Base-by-base conservation (phyloP, 1,140 invertebrate genomes). In the Choristoneura fumiferana region DNA sequence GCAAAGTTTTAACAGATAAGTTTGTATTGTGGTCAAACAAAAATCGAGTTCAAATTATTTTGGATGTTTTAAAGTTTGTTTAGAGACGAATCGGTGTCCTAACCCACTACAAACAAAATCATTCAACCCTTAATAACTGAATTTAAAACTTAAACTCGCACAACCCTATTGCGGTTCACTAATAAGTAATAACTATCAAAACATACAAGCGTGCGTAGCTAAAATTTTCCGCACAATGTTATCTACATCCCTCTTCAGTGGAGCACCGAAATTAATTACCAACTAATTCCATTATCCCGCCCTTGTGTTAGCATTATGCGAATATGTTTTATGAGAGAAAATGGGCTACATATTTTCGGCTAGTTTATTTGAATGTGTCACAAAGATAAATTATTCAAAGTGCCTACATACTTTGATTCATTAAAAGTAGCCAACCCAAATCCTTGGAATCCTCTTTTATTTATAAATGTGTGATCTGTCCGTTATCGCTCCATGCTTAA, bases 231-330 rank as follows among this genome's bases (percentile, higher is more conserved):
- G 22, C 43, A 49, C 43, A 49, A 49, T 33, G 43, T 49, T 49
- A 49, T 49, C 43, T 49, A 33, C 43, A 29, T 49, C 43, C 43
- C 43, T 49, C 43, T 49, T 49, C 43, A 49, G 17, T 22, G 43
- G 18, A 49, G 43, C 22, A 63, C 73, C 67, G 69, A 70, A 73
- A 61, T 73, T 68, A 69, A 60, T 81, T 76, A 72, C 76, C 75
- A 75, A 78, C 69, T 78, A 73, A 71, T 78, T 70, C 67, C 63
- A 73, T 76, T 78, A 73, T 58, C 57, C 55, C 49, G 43, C 43
- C n/a, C 8, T 13, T 49, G 43, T 49, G 22, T 49, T 49, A 49
- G 10, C 43, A 33, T 49, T 49, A 49, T 49, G 43, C 17, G 43
- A 49, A 49, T 49, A 49, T 33, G 14, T 49, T 49, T 33, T 33